phyloP scores from a whole-genome alignment of 2,888 invertebrate species.

The Leucoptera coffeella region DNA sequence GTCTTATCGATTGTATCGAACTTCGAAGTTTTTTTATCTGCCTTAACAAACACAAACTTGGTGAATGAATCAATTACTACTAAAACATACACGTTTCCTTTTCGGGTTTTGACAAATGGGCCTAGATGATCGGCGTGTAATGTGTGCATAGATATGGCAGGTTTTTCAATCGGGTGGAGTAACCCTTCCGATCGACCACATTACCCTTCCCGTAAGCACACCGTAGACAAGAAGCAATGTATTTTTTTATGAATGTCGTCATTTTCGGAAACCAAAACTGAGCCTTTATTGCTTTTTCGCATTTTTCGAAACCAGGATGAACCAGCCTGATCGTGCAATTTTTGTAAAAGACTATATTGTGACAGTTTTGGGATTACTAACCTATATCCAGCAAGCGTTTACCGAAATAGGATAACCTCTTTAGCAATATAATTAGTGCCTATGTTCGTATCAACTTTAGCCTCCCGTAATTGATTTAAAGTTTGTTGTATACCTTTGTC shows the following conservation, averaged over 20 bases:
- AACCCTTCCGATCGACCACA: neutral
- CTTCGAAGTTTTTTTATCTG: conserved; percentile 3
- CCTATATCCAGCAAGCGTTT: neutral
- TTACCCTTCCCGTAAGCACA: neutral
- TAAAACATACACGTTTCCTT: conserved; percentile 3
- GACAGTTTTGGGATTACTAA: conserved; percentile 1
- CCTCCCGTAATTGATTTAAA: neutral
- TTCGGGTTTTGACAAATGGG: conserved; percentile 2
- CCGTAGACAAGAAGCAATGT: neutral
- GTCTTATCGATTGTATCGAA: neutral
- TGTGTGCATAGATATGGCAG: conserved; percentile 5
- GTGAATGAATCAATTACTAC: conserved; percentile 4
- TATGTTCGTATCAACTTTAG: neutral
- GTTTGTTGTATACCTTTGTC: neutral
- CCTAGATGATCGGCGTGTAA: conserved; percentile 6
- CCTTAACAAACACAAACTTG: conserved; percentile 3
- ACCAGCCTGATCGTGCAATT: neutral
- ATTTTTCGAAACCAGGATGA: neutral
- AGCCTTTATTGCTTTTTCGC: neutral
- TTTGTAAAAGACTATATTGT: no score
- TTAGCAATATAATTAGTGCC: neutral
- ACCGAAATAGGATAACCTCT: neutral
- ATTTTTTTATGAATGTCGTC: conserved; percentile 1
- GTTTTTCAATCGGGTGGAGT: conserved; percentile 5
- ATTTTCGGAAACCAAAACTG: conserved; percentile 1